These are phyloP conservation scores for Leptogaster cylindrica DNA, from an alignment of 2,888 invertebrate genomes.

Conservation along the genomic window DNA sequence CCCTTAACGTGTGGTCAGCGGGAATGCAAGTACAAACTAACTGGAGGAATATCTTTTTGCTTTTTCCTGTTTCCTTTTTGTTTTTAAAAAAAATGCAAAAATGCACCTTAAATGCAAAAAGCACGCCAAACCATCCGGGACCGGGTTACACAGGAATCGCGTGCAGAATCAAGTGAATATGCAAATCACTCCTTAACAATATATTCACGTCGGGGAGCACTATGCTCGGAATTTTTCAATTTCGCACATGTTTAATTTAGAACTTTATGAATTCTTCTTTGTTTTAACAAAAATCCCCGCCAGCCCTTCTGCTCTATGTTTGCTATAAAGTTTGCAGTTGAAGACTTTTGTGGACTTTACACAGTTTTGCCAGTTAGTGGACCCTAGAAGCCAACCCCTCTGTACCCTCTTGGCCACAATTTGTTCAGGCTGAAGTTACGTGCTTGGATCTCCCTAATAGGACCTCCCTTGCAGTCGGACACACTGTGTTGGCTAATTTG, in stretches of 20 bases:
- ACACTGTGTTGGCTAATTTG: no score
- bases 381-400: no score
- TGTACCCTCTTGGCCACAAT: no score
- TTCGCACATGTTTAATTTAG: conserved; percentile 50
- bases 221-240: conserved; percentile 51
- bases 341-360: no score
- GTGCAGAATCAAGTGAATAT: conserved; percentile 48
- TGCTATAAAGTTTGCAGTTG: neutral
- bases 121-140: conserved; percentile 16
- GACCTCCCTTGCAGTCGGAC: no score
- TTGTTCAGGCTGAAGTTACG: no score
- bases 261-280: conserved; percentile 36
- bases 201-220: conserved; percentile 50
- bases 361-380: no score
- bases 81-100: no score
- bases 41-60: conserved; percentile 9
- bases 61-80: no score
- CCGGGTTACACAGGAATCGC: conserved; percentile 45
- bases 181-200: conserved; percentile 52
- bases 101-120: conserved; percentile 29
- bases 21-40: conserved; percentile 21
- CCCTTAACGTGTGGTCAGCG: neutral
- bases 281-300: neutral
- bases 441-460: no score
- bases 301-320: neutral